phyloP scores from a whole-genome alignment of 2,797 vertebrate genomes.

The Phylloscopus collybita region DNA sequence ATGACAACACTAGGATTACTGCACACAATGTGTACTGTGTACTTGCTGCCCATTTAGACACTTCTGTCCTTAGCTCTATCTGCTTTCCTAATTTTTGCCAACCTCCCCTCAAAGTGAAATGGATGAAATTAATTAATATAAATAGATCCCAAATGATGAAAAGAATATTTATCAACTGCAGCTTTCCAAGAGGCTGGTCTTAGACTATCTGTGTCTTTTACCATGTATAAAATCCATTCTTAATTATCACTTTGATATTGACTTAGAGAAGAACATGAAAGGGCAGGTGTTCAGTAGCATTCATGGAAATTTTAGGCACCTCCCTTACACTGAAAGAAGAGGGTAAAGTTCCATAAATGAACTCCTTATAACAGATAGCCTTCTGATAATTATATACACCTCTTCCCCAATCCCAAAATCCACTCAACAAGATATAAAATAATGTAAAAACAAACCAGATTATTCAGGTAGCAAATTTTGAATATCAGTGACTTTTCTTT shows the following conservation, averaged over 20 bases:
- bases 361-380: neutral
- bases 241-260: neutral
- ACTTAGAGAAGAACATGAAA: neutral
- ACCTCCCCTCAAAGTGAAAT: neutral
- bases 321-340: neutral
- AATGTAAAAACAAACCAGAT: neutral
- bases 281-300: neutral
- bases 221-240: neutral
- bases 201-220: neutral
- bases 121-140: neutral
- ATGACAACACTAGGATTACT: neutral
- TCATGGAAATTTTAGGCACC: neutral
- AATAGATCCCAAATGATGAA: neutral
- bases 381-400: neutral
- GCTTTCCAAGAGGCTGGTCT: neutral
- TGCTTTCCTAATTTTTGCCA: neutral
- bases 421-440: neutral
- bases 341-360: neutral
- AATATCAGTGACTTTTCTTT: neutral
- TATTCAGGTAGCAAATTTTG: neutral
- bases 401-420: neutral
- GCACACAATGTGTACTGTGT: neutral
- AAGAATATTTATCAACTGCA: neutral
- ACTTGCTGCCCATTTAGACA: neutral
- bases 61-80: neutral